Conservation (phyloP, 2,113 vertebrate genomes). For the Syrmaticus mikado region DNA sequence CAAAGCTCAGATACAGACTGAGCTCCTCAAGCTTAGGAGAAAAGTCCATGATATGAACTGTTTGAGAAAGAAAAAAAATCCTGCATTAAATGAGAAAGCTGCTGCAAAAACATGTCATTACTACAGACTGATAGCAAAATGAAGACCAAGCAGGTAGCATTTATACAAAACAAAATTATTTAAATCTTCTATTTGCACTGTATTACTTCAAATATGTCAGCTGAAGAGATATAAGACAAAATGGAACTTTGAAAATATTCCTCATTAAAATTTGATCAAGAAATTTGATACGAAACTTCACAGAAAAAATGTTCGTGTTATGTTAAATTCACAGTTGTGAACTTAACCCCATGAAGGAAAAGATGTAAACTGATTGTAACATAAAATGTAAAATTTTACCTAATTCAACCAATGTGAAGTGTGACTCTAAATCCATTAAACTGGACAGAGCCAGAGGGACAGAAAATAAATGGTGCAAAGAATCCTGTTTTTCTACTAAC, state of each 20-base stretch:
- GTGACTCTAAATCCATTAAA: neutral
- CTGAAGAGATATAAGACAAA: neutral
- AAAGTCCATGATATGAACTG: neutral
- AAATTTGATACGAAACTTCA: neutral
- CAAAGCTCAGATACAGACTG: neutral
- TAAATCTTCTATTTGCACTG: neutral
- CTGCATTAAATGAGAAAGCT: neutral
- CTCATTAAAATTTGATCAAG: neutral
- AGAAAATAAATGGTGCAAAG: neutral
- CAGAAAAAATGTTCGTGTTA: neutral
- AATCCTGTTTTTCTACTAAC: neutral
- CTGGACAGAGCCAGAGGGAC: neutral
- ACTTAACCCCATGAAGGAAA: neutral
- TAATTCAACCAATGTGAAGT: neutral
- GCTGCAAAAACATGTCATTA: neutral
- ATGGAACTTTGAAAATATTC: neutral
- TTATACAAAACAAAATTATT: neutral
- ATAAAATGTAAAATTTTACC: neutral
- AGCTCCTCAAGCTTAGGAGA: neutral
- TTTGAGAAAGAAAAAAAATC: neutral
- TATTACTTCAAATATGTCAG: neutral
- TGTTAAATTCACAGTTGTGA: neutral
- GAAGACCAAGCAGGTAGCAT: neutral
- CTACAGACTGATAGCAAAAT: neutral
- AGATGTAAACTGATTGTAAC: neutral